These are phyloP conservation scores for Cremastinae sp. DNA, from an alignment of 2,888 invertebrate species.

Conservation along the genomic window DNA sequence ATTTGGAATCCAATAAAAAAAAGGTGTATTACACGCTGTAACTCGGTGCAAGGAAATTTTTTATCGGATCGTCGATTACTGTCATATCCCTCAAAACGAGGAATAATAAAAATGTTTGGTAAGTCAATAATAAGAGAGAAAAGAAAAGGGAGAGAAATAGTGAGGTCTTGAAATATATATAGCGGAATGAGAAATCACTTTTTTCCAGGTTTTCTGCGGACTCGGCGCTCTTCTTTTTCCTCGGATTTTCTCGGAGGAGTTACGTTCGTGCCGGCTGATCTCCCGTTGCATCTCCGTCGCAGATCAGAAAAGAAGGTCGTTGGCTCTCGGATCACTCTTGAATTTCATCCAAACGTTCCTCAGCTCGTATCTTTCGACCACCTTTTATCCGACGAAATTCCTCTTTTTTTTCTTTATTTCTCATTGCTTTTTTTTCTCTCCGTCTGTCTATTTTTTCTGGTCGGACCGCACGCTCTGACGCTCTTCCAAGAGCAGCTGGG, in stretches of 20 bases:
- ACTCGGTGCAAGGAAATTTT: too few species aligned
- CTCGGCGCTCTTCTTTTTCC: constrained; percentile 23
- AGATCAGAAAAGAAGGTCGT: constrained; percentile 16
- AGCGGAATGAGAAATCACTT: constrained; percentile 19
- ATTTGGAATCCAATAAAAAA: too few species aligned
- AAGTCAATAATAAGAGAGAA: constrained; percentile 1
- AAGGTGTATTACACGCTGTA: too few species aligned
- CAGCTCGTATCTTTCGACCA: constrained; percentile 22
- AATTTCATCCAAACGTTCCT: constrained; percentile 30
- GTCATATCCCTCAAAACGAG: too few species aligned
- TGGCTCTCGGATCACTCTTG: constrained; percentile 44
- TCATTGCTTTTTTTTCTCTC: not conserved
- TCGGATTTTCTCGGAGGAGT: constrained; percentile 25
- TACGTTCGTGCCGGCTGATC: constrained; percentile 31
- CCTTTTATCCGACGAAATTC: constrained; percentile 5
- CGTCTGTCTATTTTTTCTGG: not conserved
- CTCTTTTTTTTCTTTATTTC: not conserved
- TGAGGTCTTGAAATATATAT: too few species aligned
- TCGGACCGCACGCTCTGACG: constrained; percentile 2
- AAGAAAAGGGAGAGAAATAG: too few species aligned
- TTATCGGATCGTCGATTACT: too few species aligned
- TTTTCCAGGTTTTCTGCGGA: constrained; percentile 13
- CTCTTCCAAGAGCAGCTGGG: constrained; percentile 31
- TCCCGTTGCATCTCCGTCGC: constrained; percentile 1
- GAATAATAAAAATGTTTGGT: constrained; percentile 24